phyloP scores from a whole-genome alignment of 1,140 invertebrate genomes.

The Sinonovacula constricta region DNA sequence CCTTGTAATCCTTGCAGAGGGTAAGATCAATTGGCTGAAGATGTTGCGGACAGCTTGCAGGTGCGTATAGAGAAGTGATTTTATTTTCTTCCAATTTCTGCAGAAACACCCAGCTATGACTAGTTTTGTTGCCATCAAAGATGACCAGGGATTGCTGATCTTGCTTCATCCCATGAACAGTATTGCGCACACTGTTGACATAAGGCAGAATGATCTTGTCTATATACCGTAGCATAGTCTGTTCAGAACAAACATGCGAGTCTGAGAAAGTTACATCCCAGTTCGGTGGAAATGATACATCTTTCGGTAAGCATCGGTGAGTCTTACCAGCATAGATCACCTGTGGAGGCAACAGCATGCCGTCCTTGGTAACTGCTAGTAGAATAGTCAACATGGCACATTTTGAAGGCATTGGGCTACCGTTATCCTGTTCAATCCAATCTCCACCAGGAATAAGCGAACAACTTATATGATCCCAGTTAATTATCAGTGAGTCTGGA shows the following conservation, averaged over 20 bases:
- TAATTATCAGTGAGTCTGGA: neutral
- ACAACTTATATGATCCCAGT: neutral
- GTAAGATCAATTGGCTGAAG: constrained; percentile 1
- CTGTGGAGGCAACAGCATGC: neutral
- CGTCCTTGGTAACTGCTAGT: neutral
- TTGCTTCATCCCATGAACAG: neutral
- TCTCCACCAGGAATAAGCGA: neutral
- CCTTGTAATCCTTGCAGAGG: neutral
- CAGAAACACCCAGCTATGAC: neutral
- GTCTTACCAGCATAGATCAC: neutral
- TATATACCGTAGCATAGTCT: neutral
- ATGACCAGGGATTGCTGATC: neutral
- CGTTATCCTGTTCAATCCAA: neutral
- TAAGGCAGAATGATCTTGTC: constrained; percentile 12
- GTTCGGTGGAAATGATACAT: neutral
- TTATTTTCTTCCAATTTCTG: neutral
- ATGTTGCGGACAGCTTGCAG: constrained; percentile 3
- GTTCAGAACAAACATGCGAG: neutral
- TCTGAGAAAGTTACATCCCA: neutral
- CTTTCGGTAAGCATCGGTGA: neutral
- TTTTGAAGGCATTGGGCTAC: neutral
- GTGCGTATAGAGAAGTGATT: constrained; percentile 1
- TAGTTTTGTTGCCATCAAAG: neutral
- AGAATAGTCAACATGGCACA: neutral
- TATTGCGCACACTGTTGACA: constrained; percentile 2